Evolutionary conservation across 2,797 vertebrate genomes (phyloP).

Genomic region (Podarcis lilfordi): DNA sequence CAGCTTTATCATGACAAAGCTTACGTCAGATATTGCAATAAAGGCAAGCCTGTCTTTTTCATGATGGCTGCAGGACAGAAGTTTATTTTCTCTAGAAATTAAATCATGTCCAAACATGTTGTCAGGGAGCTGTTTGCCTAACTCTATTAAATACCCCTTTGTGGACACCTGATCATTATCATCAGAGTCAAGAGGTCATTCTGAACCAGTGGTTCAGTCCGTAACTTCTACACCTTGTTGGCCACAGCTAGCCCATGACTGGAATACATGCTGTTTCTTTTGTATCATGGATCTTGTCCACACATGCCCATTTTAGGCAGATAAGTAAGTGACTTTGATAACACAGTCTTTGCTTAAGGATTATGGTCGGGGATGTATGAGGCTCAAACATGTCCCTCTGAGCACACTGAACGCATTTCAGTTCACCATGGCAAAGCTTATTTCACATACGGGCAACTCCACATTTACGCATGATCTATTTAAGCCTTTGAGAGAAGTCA

Average conservation of each 20-base stretch:
- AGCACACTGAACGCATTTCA: too few relatives aligned
- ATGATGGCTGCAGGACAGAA: rapidly evolving
- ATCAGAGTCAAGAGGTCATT: conserved; percentile 7
- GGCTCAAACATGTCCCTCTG: too few relatives aligned
- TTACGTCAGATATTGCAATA: background rate
- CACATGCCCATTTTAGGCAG: background rate
- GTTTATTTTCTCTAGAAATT: conserved; percentile 25
- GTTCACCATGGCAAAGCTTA: too few relatives aligned
- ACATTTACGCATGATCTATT: background rate
- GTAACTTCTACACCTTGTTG: background rate
- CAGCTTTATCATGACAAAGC: background rate
- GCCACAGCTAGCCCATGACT: too few relatives aligned
- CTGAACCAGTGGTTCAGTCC: background rate
- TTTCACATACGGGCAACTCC: too few relatives aligned
- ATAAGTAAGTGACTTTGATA: too few relatives aligned
- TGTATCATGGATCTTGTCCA: background rate
- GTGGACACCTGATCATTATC: conserved; percentile 21
- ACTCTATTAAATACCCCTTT: background rate
- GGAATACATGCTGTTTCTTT: background rate
- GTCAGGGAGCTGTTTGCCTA: conserved; percentile 1
- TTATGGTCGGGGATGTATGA: too few relatives aligned
- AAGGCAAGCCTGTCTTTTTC: conserved; percentile 8
- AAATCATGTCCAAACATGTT: background rate
- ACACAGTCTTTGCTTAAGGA: too few relatives aligned
- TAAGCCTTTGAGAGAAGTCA: background rate